Base-by-base conservation (phyloP, 2,797 vertebrate genomes). In the Mus spretus region DNA sequence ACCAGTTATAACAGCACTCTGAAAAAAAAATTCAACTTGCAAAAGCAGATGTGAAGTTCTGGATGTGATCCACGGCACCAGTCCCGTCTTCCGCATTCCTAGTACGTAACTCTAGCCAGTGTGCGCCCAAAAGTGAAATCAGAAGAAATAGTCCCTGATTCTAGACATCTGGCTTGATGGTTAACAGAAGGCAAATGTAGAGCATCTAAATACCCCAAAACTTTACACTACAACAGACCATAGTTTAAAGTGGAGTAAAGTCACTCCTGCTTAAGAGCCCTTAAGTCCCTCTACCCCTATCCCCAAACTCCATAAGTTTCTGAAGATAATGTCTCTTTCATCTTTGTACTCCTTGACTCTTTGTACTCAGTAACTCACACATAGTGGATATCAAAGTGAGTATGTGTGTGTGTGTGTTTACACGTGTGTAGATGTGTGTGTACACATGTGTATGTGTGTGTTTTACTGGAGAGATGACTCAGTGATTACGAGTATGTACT, bases 41-140 rank as follows among this genome's bases (percentile, higher is more conserved):
- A 87, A 95, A 95, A 91, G 44, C 89, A 94, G 93, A 90, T 78
- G 83, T 65, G 79, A 93, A 10, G 20, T 40, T 91, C 57, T 96
- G 91, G 89, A 61, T 55, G 1, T 37, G 63, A 67, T 53, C 87
- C 77, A 95, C 44, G 77, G 34, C 20, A 47, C 40, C 34, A n/a
- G 44, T 65, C 89, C 40, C 34, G 37, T 40, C 85, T 13, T 47
- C 9, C 44, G 31, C 81, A 74, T 95, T 87, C 87, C 65, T 89
- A 78, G 90, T 40, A 8, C n/a, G 50, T 50, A 77, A 79, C 34
- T 63, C 57, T 24, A 40, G 77, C 65, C 72, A 88, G 20, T 59
- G 19, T 65, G 31, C 7, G 9, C 40, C 84, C 3, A 37, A 70
- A 94, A 55, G 40, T 40, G 83, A 93, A 85, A 47, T 67, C 44